phyloP scores from a whole-genome alignment of 2,797 vertebrate species.

The Nyctalus aviator region DNA sequence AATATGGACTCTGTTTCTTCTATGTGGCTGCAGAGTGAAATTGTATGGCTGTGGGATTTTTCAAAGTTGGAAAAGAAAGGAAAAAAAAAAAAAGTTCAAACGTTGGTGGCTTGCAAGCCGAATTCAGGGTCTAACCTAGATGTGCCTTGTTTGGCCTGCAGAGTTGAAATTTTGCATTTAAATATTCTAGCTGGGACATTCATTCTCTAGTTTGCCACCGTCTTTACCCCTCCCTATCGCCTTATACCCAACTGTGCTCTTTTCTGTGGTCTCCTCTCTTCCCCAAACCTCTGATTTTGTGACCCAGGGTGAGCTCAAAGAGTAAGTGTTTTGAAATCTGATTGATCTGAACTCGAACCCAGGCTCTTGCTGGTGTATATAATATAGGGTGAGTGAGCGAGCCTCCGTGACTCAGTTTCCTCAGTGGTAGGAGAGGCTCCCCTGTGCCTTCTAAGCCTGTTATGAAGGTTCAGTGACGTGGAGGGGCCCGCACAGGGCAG shows the following conservation, averaged over 20 bases:
- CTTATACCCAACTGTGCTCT: background rate
- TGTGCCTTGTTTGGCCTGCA: background rate
- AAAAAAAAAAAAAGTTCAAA: background rate
- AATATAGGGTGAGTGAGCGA: background rate
- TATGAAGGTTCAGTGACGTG: background rate
- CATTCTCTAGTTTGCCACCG: background rate
- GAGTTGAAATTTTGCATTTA: background rate
- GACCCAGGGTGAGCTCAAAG: background rate
- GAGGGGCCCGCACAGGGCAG: background rate
- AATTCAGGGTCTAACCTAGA: background rate
- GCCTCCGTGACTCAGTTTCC: background rate
- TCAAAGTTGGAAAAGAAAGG: background rate
- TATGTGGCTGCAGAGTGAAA: background rate
- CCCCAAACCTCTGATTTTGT: background rate
- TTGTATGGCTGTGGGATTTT: background rate
- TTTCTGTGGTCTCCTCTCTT: background rate
- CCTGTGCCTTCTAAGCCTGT: background rate
- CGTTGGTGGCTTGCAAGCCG: background rate
- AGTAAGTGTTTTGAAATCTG: background rate
- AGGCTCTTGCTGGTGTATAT: background rate
- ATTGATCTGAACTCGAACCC: background rate
- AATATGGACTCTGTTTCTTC: background rate
- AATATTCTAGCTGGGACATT: background rate
- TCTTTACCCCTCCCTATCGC: background rate
- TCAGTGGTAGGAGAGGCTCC: background rate